Evolutionary conservation across 2,113 vertebrate genomes (phyloP).

Genomic region (Blennius ocellaris): DNA sequence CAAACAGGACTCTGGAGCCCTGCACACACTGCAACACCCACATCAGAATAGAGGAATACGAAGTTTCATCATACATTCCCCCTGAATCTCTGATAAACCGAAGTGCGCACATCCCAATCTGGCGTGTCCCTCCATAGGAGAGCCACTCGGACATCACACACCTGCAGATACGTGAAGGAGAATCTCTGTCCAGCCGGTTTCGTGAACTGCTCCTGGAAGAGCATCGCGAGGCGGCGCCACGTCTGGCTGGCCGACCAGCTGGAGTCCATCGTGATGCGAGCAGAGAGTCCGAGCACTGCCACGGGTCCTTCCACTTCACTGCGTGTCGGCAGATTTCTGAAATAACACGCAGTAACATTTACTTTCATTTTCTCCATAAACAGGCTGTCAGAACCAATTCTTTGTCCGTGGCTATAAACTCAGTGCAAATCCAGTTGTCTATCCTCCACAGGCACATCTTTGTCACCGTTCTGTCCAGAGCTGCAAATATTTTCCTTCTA

Average conservation of each 20-base stretch:
- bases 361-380: no score
- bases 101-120: no score
- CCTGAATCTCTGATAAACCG: not conserved
- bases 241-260: slow-evolving; percentile 67
- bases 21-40: slow-evolving; percentile 58
- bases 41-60: no score
- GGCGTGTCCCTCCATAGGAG: no score
- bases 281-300: slow-evolving; percentile 9
- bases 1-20: slow-evolving; percentile 63
- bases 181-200: slow-evolving; percentile 33
- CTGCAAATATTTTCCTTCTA: no score
- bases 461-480: no score
- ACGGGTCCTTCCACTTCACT: slow-evolving; percentile 26
- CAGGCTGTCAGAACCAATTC: no score
- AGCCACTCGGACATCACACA: no score
- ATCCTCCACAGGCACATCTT: no score
- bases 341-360: not conserved
- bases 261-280: slow-evolving; percentile 67
- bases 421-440: no score
- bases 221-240: slow-evolving; percentile 46
- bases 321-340: slow-evolving; percentile 15
- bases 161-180: slow-evolving; percentile 74
- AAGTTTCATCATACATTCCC: no score
- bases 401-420: no score
- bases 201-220: slow-evolving; percentile 52